Percentiles rank a stretch among this genome's conserved stretches.
Conservation (phyloP, 2,797 vertebrate species). For the Lepus oiostolus region DNA sequence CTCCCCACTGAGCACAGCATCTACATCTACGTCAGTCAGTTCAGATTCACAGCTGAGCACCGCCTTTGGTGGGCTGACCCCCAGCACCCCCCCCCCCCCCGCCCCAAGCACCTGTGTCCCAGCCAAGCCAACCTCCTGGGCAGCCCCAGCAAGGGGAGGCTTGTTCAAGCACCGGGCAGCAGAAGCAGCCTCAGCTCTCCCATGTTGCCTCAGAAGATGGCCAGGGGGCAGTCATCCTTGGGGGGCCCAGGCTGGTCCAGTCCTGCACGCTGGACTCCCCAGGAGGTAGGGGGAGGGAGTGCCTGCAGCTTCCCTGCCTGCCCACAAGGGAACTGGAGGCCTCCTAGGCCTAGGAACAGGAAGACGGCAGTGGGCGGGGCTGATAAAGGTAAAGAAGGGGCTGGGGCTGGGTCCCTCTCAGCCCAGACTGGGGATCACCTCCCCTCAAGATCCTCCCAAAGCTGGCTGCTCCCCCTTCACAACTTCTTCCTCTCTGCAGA, state of each 20-base stretch:
- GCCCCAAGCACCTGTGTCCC: neutral
- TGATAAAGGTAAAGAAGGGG: conserved; percentile 14
- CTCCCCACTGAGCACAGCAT: neutral
- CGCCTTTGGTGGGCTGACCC: neutral
- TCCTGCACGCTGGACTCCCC: neutral
- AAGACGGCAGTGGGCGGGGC: neutral
- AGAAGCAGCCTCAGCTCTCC: neutral
- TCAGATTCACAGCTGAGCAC: neutral
- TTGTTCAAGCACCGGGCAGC: neutral
- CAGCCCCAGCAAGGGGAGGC: neutral
- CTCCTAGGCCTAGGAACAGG: neutral
- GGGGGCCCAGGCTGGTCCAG: neutral
- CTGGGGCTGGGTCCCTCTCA: neutral
- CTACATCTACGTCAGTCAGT: neutral
- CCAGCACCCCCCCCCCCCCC: neutral
- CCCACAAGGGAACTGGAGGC: neutral
- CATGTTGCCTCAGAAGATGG: neutral
- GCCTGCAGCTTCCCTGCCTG: neutral
- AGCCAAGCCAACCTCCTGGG: neutral
- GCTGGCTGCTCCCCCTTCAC: neutral
- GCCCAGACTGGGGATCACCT: neutral
- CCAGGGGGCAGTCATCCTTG: neutral
- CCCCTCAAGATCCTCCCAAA: conserved; percentile 71
- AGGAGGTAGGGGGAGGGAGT: neutral
- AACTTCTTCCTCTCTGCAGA: conserved; percentile 46